These are phyloP conservation scores for Gymnothorax reevesii DNA, from an alignment of 2,797 vertebrate genomes.

Conservation along the genomic window DNA sequence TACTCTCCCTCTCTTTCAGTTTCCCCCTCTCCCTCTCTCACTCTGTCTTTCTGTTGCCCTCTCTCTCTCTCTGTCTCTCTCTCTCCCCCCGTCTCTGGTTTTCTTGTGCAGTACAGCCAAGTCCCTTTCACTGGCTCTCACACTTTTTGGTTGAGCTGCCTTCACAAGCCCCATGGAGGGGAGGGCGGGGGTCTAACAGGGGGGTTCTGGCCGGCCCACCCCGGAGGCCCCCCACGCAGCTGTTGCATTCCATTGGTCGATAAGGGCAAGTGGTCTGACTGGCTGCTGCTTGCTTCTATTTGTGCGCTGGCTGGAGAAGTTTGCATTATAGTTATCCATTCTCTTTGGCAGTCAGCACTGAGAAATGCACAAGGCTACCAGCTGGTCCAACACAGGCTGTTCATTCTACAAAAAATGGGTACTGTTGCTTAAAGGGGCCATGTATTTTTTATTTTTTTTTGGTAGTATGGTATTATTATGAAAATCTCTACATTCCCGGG, in stretches of 20 bases:
- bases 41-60: constrained; percentile 73
- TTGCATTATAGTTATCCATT: constrained; percentile 49
- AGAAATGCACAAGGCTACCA: constrained; percentile 15
- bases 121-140: constrained; percentile 68
- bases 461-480: background rate
- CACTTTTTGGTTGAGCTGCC: constrained; percentile 56
- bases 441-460: constrained; percentile 27
- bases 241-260: constrained; percentile 35
- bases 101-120: constrained; percentile 64
- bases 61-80: constrained; percentile 65
- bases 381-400: constrained; percentile 40
- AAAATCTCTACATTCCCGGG: background rate
- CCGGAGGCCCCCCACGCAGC: constrained; percentile 61
- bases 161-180: constrained; percentile 36
- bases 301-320: constrained; percentile 55
- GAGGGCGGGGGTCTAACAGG: constrained; percentile 49
- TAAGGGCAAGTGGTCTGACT: constrained; percentile 25
- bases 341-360: constrained; percentile 43
- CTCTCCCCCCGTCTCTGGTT: constrained; percentile 49
- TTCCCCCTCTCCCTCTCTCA: constrained; percentile 66
- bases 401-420: constrained; percentile 66
- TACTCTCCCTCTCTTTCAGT: constrained; percentile 66
- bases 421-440: constrained; percentile 65
- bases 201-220: constrained; percentile 77
- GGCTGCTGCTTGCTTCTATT: constrained; percentile 52